Base-by-base conservation (phyloP, 2,113 vertebrate genomes). In the Gnathonemus echidnorhynchus region DNA sequence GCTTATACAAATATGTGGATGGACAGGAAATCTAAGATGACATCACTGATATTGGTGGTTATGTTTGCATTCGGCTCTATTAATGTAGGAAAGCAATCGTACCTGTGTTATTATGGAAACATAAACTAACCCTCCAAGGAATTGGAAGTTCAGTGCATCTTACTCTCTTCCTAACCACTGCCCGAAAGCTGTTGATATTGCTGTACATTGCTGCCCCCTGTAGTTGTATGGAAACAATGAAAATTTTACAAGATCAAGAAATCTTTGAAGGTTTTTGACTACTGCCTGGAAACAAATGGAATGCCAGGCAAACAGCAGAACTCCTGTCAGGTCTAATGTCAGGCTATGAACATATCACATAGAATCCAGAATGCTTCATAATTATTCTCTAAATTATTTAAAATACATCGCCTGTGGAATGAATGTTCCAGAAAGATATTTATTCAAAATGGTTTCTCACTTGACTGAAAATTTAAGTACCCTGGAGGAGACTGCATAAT, bases 391-490 rank as follows among this genome's bases (percentile, higher is more conserved):
- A 6, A 86, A 48, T 27, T 50, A 48, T 86, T 49, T 49, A 86
- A 86, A 86, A 49, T 49, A 49, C 84, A 48, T 27, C 49, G 42
- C 45, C 45, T 31, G 84, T 24, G 48, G 84, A 86, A 86, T 50
- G 84, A 86, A 50, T 48, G 45, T 86, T 86, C 84, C 24, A 50
- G 24, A 13, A 48, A 86, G 84, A 48, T 48, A 86, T 86, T 86
- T 48, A 86, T 86, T 86, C 17, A 86, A 86, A 86, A 86, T 49
- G 84, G 84, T 48, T 86, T 86, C n/a, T 86, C 21, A n/a, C 48
- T 86, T 48, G 46, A 49, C 45, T 27, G 45, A 86, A 48, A 27
- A 86, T 86, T 3, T 49, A 50, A 49, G 48, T 86, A 27, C 24
- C 84, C n/a, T 49, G 24, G 24, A 86, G 46, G 45, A 86, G 46